These are phyloP conservation scores for Cyclina sinensis DNA, from an alignment of 1,140 invertebrate species.

Conservation along the genomic window DNA sequence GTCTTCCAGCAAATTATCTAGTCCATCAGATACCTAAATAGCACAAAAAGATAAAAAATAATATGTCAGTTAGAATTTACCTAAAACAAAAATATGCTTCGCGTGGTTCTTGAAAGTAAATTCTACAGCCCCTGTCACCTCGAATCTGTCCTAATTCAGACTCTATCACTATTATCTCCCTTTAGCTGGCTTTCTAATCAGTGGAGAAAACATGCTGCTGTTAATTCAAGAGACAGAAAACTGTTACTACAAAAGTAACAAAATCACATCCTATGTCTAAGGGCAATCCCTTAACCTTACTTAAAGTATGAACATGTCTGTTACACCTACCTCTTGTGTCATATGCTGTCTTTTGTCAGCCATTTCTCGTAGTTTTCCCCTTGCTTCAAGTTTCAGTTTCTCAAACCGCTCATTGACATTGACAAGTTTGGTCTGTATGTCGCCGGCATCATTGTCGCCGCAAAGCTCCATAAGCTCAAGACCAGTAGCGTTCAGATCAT, in stretches of 20 bases:
- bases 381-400: conserved; percentile 92
- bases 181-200: too few relatives aligned
- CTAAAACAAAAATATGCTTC: too few relatives aligned
- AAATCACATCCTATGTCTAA: too few relatives aligned
- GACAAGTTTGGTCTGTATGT: conserved; percentile 96
- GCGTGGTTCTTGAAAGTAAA: too few relatives aligned
- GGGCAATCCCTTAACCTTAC: too few relatives aligned
- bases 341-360: conserved; percentile 94
- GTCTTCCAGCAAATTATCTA: conserved; percentile 96
- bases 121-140: too few relatives aligned
- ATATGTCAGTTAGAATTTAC: background rate
- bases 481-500: conserved; percentile 98
- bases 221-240: too few relatives aligned
- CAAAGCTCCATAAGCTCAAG: conserved; percentile 95
- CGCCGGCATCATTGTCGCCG: conserved; percentile 95
- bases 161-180: too few relatives aligned
- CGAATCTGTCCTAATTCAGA: too few relatives aligned
- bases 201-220: too few relatives aligned
- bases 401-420: conserved; percentile 95
- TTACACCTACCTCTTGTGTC: conserved; percentile 87
- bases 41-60: conserved; percentile 57
- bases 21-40: conserved; percentile 96
- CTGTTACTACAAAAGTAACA: too few relatives aligned
- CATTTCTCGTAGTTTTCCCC: conserved; percentile 93
- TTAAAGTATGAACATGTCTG: too few relatives aligned